These are phyloP conservation scores for Dolomedes plantarius DNA, from an alignment of 2,888 invertebrate species.

Conservation along the genomic window DNA sequence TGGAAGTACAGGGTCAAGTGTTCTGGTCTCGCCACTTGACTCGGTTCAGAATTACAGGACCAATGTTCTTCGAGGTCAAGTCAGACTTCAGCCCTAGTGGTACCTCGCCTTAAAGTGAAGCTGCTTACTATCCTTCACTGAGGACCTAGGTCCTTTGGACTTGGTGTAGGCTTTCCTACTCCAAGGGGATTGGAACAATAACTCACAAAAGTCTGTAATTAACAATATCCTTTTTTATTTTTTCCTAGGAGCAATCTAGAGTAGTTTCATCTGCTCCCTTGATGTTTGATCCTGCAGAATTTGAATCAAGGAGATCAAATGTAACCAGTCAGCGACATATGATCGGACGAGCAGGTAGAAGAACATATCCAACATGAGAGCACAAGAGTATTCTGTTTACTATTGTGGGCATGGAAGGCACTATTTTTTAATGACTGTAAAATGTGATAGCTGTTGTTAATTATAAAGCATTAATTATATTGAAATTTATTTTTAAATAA, in stretches of 20 bases:
- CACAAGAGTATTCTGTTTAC: background rate
- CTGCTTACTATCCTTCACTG: too few relatives aligned
- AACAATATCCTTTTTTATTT: too few relatives aligned
- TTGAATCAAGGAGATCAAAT: constrained; percentile 46
- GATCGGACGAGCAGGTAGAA: constrained; percentile 48
- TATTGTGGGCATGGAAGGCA: constrained; percentile 1
- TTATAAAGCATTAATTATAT: constrained; percentile 42
- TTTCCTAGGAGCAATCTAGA: constrained; percentile 32
- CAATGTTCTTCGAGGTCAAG: too few relatives aligned
- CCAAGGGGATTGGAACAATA: too few relatives aligned
- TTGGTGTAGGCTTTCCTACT: too few relatives aligned
- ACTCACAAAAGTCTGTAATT: too few relatives aligned
- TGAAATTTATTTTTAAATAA: constrained; percentile 67
- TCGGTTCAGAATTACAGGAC: too few relatives aligned
- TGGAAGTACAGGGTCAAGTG: too few relatives aligned
- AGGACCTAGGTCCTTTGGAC: too few relatives aligned
- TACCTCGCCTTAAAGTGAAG: too few relatives aligned
- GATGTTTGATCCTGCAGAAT: constrained; percentile 71
- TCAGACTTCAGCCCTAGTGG: too few relatives aligned
- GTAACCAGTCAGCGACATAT: constrained; percentile 17
- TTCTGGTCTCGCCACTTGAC: too few relatives aligned
- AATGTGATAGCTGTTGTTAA: constrained; percentile 64
- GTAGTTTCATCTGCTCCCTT: constrained; percentile 36
- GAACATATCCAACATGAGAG: constrained; percentile 62
- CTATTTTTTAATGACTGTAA: constrained; percentile 10